Base-by-base conservation (phyloP, 2,797 vertebrate genomes). In the Peromyscus aztecus region DNA sequence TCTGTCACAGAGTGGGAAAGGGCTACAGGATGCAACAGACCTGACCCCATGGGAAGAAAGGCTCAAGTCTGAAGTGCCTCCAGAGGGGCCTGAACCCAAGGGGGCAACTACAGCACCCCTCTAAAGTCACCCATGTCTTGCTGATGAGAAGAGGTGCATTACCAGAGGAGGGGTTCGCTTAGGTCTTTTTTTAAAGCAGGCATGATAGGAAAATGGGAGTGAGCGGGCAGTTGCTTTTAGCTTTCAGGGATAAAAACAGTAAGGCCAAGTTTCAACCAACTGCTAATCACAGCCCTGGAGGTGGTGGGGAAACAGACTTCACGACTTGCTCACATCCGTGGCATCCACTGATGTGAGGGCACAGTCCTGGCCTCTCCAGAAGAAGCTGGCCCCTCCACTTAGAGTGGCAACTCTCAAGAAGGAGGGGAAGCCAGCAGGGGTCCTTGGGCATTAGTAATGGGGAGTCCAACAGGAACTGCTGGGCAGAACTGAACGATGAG, bases 221-320 rank as follows among this genome's bases (percentile, higher is more conserved):
- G 55, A 82, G 31, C 0, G 2, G 73, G 37, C 61, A 73, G 83
- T 2, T 14, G 11, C 29, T 67, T 65, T 90, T 52, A 73, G 6
- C 23, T 93, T 86, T 89, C 12, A 86, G 69, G 67, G 92, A 90
- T 92, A 94, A 92, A 21, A 67, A 27, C 61, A 69, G 65, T 86
- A 90, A 75, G 49, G 2, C 24, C 14, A 65, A 27, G 31, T 65
- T 61, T 57, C 61, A 96, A 69, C 40, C 78, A 29, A 34, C 40
- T 55, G 78, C 13, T 23, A 43, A 19, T 9, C 37, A 65, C 14
- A 5, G 49, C 49, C 78, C 69, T 24, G 27, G 73, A 73, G 67
- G 80, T 2, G 3, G 43, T 52, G 34, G 65, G 93, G 75, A 89
- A 57, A 52, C 63, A 63, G 59, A 17, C 61, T 96, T 73, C n/a